Evolutionary conservation across 1,140 invertebrate genomes (phyloP).

Genomic region (Drosophila oshimai): DNA sequence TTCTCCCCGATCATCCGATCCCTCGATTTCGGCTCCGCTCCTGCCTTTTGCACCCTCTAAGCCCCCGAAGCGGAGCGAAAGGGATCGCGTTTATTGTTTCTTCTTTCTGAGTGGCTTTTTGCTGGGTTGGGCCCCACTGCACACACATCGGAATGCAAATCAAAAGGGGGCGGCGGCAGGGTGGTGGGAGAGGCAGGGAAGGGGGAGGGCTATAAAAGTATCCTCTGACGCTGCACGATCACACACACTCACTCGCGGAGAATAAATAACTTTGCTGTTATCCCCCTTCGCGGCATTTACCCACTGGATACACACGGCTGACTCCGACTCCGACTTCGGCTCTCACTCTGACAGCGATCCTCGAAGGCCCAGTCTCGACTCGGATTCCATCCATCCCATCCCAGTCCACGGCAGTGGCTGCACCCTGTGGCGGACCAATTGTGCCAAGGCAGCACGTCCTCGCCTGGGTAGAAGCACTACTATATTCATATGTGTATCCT

Average conservation of each 20-base stretch:
- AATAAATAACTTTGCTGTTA: slow-evolving; percentile 71
- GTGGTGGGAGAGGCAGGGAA: too few relatives aligned
- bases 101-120: slow-evolving; percentile 8
- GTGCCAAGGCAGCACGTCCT: slow-evolving; percentile 66
- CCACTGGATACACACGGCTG: slow-evolving; percentile 73
- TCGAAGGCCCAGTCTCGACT: slow-evolving; percentile 9
- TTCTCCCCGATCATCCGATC: neutral
- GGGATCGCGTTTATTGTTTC: slow-evolving; percentile 42
- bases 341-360: slow-evolving; percentile 17
- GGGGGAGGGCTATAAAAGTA: slow-evolving; percentile 66
- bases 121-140: slow-evolving; percentile 65
- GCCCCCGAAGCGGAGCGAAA: slow-evolving; percentile 30
- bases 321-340: slow-evolving; percentile 28
- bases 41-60: slow-evolving; percentile 21
- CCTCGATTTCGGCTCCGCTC: neutral
- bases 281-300: slow-evolving; percentile 52
- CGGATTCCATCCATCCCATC: slow-evolving; percentile 8
- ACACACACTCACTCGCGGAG: slow-evolving; percentile 17
- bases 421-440: slow-evolving; percentile 77
- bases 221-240: slow-evolving; percentile 62
- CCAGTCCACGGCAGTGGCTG: slow-evolving; percentile 34
- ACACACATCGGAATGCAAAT: slow-evolving; percentile 79
- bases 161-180: slow-evolving; percentile 28
- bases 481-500: neutral
- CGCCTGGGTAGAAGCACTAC: slow-evolving; percentile 41